Evolutionary conservation across 2,113 vertebrate genomes (phyloP).

Genomic region (Anarrhichthys ocellatus): DNA sequence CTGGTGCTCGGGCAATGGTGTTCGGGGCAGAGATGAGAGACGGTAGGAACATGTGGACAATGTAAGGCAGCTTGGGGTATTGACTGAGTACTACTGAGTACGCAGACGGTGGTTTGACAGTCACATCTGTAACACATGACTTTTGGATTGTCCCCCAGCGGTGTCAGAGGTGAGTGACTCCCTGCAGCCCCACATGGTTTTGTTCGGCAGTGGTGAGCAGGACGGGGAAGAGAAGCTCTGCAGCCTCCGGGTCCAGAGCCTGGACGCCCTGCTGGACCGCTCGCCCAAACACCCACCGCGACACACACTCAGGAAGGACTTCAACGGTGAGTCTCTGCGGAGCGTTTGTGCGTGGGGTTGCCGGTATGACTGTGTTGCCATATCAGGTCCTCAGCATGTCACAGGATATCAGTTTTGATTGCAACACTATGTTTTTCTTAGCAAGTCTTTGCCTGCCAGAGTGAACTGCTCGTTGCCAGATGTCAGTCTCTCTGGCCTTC

Average conservation of each 20-base stretch:
- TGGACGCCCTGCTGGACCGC: conserved; percentile 81
- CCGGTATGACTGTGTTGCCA: background rate
- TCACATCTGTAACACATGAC: background rate
- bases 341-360: background rate
- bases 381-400: background rate
- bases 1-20: conserved; percentile 83
- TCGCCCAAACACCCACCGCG: conserved; percentile 58
- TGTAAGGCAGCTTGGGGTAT: background rate
- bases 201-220: conserved; percentile 81
- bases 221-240: conserved; percentile 16
- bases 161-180: conserved; percentile 83
- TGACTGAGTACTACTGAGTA: background rate
- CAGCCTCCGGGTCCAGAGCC: conserved; percentile 63
- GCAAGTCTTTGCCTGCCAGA: conserved; percentile 67
- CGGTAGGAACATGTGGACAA: conserved; percentile 46
- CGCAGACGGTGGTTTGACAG: background rate
- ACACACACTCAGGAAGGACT: conserved; percentile 76
- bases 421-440: conserved; percentile 33
- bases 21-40: conserved; percentile 80
- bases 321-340: conserved; percentile 83
- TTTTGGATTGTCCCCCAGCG: conserved; percentile 42
- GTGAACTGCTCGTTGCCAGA: background rate
- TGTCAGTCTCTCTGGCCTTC: background rate
- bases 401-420: conserved; percentile 27
- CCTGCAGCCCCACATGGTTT: conserved; percentile 81